Percentiles rank a stretch among this genome's conserved stretches.
These are phyloP conservation scores for Riptortus pedestris DNA, from an alignment of 1,140 invertebrate genomes.

Conservation along the genomic window DNA sequence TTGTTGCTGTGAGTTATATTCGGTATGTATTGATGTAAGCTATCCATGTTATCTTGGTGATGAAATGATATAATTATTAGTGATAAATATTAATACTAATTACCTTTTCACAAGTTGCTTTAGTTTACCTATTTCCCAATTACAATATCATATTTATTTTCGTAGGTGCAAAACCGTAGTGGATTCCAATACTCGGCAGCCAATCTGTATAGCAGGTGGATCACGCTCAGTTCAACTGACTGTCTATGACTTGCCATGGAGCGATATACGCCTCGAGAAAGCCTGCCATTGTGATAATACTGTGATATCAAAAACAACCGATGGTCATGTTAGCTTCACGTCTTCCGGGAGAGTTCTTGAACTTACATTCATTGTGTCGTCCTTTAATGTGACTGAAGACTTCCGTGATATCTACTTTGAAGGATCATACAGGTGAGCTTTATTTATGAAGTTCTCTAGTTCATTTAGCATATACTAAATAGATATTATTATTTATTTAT, in stretches of 20 bases:
- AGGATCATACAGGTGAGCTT: slow-evolving; percentile 39
- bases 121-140: background rate
- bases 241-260: slow-evolving; percentile 51
- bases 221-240: slow-evolving; percentile 40
- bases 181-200: slow-evolving; percentile 51
- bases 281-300: slow-evolving; percentile 67
- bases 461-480: too few species aligned
- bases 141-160: background rate
- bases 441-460: too few species aligned
- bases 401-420: slow-evolving; percentile 69
- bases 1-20: too few species aligned
- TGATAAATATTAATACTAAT: too few species aligned
- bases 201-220: slow-evolving; percentile 34
- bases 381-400: slow-evolving; percentile 71
- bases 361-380: slow-evolving; percentile 54
- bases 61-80: too few species aligned
- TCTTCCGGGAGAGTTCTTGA: slow-evolving; percentile 52
- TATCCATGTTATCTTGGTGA: too few species aligned
- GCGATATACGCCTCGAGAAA: slow-evolving; percentile 46
- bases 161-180: slow-evolving; percentile 51
- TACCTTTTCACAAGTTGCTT: too few species aligned
- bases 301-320: slow-evolving; percentile 53
- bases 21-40: too few species aligned
- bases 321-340: slow-evolving; percentile 51
- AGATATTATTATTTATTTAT: too few species aligned